phyloP scores from a whole-genome alignment of 2,888 invertebrate species.

The Drosophila merina region DNA sequence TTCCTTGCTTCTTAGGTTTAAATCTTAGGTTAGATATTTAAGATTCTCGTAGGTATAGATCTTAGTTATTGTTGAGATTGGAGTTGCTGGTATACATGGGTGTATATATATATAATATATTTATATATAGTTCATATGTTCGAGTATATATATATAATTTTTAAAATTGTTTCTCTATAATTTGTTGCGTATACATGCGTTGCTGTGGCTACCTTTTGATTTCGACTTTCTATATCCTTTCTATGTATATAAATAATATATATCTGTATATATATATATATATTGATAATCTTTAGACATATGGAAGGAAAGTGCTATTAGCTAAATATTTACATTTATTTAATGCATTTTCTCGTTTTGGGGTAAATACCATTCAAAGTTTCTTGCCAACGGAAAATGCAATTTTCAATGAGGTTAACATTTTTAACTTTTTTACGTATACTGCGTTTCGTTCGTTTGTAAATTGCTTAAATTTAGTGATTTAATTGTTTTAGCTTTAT shows the following conservation, averaged over 20 bases:
- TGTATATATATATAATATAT: slow-evolving; percentile 24
- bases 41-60: slow-evolving; percentile 35
- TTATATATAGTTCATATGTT: slow-evolving; percentile 33
- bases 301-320: slow-evolving; percentile 68
- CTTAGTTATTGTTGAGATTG: slow-evolving; percentile 46
- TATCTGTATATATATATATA: slow-evolving; percentile 2
- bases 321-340: slow-evolving; percentile 61
- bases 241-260: neutral
- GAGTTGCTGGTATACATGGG: slow-evolving; percentile 39
- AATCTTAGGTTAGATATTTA: slow-evolving; percentile 10
- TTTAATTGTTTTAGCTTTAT: slow-evolving; percentile 35
- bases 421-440: slow-evolving; percentile 71
- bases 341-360: slow-evolving; percentile 33
- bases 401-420: slow-evolving; percentile 53
- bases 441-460: slow-evolving; percentile 74
- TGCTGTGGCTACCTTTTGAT: slow-evolving; percentile 70
- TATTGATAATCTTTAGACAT: slow-evolving; percentile 35
- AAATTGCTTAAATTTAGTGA: slow-evolving; percentile 54
- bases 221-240: slow-evolving; percentile 35
- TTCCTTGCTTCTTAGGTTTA: slow-evolving; percentile 28
- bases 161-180: slow-evolving; percentile 45
- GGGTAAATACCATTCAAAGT: slow-evolving; percentile 29
- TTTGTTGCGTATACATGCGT: slow-evolving; percentile 70
- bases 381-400: slow-evolving; percentile 30
- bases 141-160: slow-evolving; percentile 29